Conservation (phyloP, 2,113 vertebrate species). For the Chroicocephalus ridibundus region DNA sequence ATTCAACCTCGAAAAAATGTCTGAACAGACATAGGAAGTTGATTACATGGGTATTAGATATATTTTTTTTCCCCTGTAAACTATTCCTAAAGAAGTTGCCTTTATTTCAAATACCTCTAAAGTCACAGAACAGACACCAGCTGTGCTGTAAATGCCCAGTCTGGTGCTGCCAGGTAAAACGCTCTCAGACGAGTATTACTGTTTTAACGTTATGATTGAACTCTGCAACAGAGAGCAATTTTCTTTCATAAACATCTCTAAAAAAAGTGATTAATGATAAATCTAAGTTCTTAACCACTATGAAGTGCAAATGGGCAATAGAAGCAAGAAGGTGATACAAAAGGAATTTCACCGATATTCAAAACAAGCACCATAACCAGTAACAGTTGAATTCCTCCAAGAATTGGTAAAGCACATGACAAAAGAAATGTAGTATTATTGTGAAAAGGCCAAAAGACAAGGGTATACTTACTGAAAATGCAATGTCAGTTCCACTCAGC, state of each 20-base stretch:
- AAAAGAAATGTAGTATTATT: neutral
- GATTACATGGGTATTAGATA: neutral
- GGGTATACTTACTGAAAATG: conserved; percentile 42
- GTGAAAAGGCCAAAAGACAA: neutral
- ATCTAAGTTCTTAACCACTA: neutral
- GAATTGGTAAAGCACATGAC: neutral
- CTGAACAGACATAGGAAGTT: neutral
- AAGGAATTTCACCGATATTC: neutral
- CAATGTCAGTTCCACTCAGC: neutral
- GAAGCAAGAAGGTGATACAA: neutral
- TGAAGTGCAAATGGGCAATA: neutral
- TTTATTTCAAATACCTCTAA: neutral
- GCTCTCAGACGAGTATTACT: neutral
- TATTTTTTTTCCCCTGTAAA: neutral
- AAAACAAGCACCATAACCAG: accelerated
- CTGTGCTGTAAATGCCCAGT: neutral
- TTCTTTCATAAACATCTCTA: neutral
- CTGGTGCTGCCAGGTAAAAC: neutral
- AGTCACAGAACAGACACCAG: neutral
- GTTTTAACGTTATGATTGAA: neutral
- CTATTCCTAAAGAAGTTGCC: neutral
- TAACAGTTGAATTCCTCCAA: neutral
- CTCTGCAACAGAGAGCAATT: neutral
- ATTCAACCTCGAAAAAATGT: neutral
- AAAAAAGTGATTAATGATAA: neutral